Percentiles rank a stretch among this genome's conserved stretches.
These are phyloP conservation scores for Frankliniella fusca DNA, from an alignment of 2,888 invertebrate species.

Conservation along the genomic window DNA sequence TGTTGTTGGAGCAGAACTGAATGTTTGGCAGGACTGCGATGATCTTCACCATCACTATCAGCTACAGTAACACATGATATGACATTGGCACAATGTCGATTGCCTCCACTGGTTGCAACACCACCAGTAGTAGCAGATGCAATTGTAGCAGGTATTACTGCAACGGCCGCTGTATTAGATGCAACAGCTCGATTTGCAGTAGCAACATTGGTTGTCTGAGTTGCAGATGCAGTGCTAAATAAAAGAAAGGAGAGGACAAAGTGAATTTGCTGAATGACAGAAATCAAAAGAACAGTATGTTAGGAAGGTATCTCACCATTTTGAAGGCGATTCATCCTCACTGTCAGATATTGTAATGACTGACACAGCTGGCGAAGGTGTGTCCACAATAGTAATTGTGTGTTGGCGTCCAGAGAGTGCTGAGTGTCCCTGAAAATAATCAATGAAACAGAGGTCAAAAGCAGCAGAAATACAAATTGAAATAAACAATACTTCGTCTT, in stretches of 20 bases:
- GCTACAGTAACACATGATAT: slow-evolving; percentile 74
- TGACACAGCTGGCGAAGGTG: slow-evolving; percentile 90
- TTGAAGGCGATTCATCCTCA: slow-evolving; percentile 74
- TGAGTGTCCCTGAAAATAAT: slow-evolving; percentile 33
- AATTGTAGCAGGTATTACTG: not conserved
- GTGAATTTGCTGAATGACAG: not conserved
- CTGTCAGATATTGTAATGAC: slow-evolving; percentile 95
- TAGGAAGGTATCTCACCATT: slow-evolving; percentile 36
- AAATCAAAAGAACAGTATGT: not conserved
- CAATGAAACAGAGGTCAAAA: slow-evolving; percentile 8
- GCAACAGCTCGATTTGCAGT: not conserved
- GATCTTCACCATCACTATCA: slow-evolving; percentile 68
- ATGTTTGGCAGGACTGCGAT: slow-evolving; percentile 43
- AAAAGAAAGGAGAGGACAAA: not conserved
- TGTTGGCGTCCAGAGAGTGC: slow-evolving; percentile 54
- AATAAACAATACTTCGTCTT: not conserved
- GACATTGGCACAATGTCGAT: slow-evolving; percentile 61
- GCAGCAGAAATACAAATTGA: not conserved
- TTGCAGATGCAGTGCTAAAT: not conserved
- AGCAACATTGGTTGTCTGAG: not conserved
- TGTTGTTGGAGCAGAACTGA: slow-evolving; percentile 38
- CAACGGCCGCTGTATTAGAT: not conserved
- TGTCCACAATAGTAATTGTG: slow-evolving; percentile 92
- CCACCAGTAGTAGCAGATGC: not conserved
- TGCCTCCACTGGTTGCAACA: not conserved